Conservation (phyloP, 1,140 invertebrate genomes). For the Drosophila micromelanica region DNA sequence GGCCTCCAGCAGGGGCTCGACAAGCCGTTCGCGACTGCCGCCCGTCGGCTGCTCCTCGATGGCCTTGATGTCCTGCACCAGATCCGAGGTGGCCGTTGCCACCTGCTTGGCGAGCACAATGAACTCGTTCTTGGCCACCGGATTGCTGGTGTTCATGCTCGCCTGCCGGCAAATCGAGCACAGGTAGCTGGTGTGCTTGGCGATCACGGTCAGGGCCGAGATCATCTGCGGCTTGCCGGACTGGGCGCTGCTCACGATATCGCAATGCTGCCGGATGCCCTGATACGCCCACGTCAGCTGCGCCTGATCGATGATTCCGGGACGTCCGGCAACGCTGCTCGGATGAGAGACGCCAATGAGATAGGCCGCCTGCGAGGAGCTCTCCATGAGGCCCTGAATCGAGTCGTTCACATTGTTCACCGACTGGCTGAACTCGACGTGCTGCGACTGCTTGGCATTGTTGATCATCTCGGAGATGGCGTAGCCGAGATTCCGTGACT, state of each 20-base stretch:
- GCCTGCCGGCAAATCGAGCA: slow-evolving; percentile 97
- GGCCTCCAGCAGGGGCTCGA: slow-evolving; percentile 94
- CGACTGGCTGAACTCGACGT: slow-evolving; percentile 94
- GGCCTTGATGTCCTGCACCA: slow-evolving; percentile 98
- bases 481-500: slow-evolving; percentile 94
- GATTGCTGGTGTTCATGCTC: slow-evolving; percentile 95
- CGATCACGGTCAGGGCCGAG: slow-evolving; percentile 96
- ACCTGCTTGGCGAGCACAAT: slow-evolving; percentile 99
- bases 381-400: slow-evolving; percentile 97
- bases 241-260: slow-evolving; percentile 90
- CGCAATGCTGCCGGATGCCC: slow-evolving; percentile 95
- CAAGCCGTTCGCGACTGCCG: slow-evolving; percentile 89
- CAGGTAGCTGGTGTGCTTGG: slow-evolving; percentile 97
- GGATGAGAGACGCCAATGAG: slow-evolving; percentile 96
- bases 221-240: slow-evolving; percentile 94
- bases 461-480: slow-evolving; percentile 97
- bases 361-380: slow-evolving; percentile 96
- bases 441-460: slow-evolving; percentile 94
- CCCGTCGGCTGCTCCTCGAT: slow-evolving; percentile 94
- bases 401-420: slow-evolving; percentile 93
- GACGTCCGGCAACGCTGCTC: slow-evolving; percentile 94
- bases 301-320: slow-evolving; percentile 96
- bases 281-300: slow-evolving; percentile 94
- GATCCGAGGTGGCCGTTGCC: slow-evolving; percentile 96
- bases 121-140: slow-evolving; percentile 97